Evolutionary conservation across 2,888 invertebrate genomes (phyloP).

Genomic region (Orthonevra nobilis): DNA sequence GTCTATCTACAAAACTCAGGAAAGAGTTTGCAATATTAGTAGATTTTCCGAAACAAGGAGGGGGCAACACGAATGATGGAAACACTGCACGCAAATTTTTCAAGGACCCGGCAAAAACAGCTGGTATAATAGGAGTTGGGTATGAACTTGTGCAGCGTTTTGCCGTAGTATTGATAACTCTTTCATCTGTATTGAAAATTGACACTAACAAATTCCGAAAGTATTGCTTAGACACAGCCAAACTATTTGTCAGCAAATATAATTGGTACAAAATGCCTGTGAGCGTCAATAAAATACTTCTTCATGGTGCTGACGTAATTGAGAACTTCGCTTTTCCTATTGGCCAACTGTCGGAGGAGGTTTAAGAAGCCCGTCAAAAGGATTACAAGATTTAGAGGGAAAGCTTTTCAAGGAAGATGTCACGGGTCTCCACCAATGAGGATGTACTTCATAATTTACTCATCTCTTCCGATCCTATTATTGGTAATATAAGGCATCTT

Average conservation of each 20-base stretch:
- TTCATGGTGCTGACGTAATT: too few species aligned
- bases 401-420: too few species aligned
- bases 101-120: constrained; percentile 5
- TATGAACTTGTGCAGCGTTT: not conserved
- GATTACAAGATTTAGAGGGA: too few species aligned
- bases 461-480: too few species aligned
- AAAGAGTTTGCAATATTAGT: not conserved
- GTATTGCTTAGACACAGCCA: constrained; percentile 8
- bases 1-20: not conserved
- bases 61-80: too few species aligned
- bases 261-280: constrained; percentile 20
- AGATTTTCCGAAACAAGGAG: constrained; percentile 6
- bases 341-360: too few species aligned
- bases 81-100: not conserved
- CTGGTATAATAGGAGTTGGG: not conserved
- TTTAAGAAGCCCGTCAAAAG: too few species aligned
- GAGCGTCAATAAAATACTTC: too few species aligned
- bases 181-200: not conserved
- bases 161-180: not conserved
- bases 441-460: too few species aligned
- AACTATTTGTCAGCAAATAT: constrained; percentile 3
- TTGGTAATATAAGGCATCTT: too few species aligned
- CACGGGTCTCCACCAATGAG: too few species aligned
- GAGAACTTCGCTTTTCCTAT: too few species aligned
- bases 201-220: not conserved